Base-by-base conservation (phyloP, 2,797 vertebrate species). In the Gila robusta region DNA sequence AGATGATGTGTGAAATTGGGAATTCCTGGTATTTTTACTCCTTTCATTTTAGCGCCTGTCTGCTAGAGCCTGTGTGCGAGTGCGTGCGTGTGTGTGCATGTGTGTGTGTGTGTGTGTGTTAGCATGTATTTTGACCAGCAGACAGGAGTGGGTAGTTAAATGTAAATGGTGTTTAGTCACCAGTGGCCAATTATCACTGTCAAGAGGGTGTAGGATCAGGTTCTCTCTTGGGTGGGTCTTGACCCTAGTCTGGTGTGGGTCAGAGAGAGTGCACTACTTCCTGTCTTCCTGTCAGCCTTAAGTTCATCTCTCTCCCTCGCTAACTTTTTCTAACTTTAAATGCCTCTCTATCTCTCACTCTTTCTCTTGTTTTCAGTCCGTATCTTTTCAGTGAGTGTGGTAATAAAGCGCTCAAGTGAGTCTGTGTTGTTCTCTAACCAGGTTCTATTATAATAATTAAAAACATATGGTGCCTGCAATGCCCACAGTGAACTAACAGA, bases 361-460 rank as follows among this genome's bases (percentile, higher is more conserved):
- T 83, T n/a, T 70, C 8, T 54, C n/a, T 79, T 52, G 77, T 16
- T 79, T 66, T 62, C 35, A 66, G 41, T 79, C 59, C 14, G 7
- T 84, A 39, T 83, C 44, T 69, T 21, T 86, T 67, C 76, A 59
- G 54, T 56, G 77, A 78, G 70, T 47, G 80, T 82, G 74, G 90
- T 94, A 95, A 95, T 96, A 96, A 96, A 95, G 94, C 93, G 92
- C 93, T 95, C 93, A 93, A 94, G 91, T 95, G 95, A 93, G 93
- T 93, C 93, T 93, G 85, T 84, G 94, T 94, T 56, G 81, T 93
- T 92, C 92, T 92, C 92, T 87, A 93, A 96, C 95, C 96, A 97
- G 96, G 96, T 97, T 97, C 96, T 95, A 94, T 97, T 96, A 96
- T 92, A 95, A 95, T 97, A 96, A 98, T 98, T 97, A 97, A 98